These are phyloP conservation scores for Cheilosia pagana DNA, from an alignment of 2,888 invertebrate genomes.

Conservation along the genomic window DNA sequence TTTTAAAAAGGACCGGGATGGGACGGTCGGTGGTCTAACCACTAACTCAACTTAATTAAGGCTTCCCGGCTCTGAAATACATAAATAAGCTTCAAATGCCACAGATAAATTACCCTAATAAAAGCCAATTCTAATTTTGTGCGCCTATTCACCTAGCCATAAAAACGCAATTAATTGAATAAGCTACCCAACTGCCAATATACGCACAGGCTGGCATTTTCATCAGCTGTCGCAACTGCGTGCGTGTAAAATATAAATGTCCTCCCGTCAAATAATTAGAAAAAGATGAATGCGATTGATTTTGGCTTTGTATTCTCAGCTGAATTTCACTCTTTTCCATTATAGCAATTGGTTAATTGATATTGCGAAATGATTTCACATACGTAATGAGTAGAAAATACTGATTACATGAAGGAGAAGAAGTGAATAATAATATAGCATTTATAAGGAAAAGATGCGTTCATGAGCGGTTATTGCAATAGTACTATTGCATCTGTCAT, in stretches of 20 bases:
- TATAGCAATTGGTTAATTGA: too few species aligned
- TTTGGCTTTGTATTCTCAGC: too few species aligned
- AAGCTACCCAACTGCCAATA: slow-evolving; percentile 26
- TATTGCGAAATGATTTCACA: too few species aligned
- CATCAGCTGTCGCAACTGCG: slow-evolving; percentile 21
- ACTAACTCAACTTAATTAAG: slow-evolving; percentile 31
- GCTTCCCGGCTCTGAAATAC: slow-evolving; percentile 5
- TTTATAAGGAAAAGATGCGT: too few species aligned
- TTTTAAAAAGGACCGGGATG: neutral
- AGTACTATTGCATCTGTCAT: too few species aligned
- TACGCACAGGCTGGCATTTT: slow-evolving; percentile 1
- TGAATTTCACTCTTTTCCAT: too few species aligned
- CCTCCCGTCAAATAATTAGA: neutral
- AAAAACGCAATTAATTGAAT: slow-evolving; percentile 34
- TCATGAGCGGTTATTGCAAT: too few species aligned
- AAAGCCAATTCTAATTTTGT: slow-evolving; percentile 38
- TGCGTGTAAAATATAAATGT: slow-evolving; percentile 19
- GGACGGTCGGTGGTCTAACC: neutral
- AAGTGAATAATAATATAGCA: too few species aligned
- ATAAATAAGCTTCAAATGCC: slow-evolving; percentile 15
- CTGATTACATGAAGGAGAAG: too few species aligned
- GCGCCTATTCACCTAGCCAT: slow-evolving; percentile 7
- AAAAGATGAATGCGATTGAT: neutral
- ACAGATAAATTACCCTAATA: slow-evolving; percentile 14
- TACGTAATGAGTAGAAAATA: too few species aligned